These are phyloP conservation scores for Haemorhous mexicanus DNA, from an alignment of 2,113 vertebrate genomes.

Conservation along the genomic window DNA sequence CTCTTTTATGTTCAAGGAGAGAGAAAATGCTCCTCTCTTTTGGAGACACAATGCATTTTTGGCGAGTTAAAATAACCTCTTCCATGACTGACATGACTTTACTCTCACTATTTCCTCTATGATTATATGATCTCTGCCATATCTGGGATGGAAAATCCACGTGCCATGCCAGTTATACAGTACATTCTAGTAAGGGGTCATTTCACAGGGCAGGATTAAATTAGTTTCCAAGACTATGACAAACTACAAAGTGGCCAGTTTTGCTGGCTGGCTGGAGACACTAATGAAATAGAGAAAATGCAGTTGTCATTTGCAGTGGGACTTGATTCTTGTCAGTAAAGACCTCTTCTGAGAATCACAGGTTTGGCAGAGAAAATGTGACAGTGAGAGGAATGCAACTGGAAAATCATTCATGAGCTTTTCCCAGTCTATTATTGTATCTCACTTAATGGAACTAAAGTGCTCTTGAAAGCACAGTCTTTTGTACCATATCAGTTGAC, in stretches of 20 bases:
- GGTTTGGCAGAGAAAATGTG: constrained; percentile 46
- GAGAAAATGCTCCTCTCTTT: background rate
- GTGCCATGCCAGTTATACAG: constrained; percentile 33
- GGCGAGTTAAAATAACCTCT: constrained; percentile 10
- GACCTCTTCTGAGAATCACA: constrained; percentile 31
- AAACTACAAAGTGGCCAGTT: constrained; percentile 37
- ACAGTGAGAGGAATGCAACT: constrained; percentile 42
- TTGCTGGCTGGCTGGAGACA: constrained; percentile 1
- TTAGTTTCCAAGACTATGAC: constrained; percentile 47
- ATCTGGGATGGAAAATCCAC: constrained; percentile 47
- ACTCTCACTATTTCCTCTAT: constrained; percentile 11
- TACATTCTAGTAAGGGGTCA: constrained; percentile 24
- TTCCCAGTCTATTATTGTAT: constrained; percentile 1
- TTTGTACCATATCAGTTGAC: background rate
- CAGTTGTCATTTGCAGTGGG: constrained; percentile 37
- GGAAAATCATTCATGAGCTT: constrained; percentile 50
- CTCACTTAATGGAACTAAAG: constrained; percentile 50
- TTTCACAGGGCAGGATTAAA: constrained; percentile 40
- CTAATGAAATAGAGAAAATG: constrained; percentile 46
- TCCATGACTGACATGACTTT: constrained; percentile 24
- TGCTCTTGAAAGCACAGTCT: constrained; percentile 34
- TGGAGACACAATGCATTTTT: background rate
- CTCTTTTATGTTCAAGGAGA: background rate
- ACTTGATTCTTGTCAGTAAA: constrained; percentile 41
- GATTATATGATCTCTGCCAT: constrained; percentile 43